Evolutionary conservation across 1,140 invertebrate genomes (phyloP).

Genomic region (Pseudobourletiella spinata): DNA sequence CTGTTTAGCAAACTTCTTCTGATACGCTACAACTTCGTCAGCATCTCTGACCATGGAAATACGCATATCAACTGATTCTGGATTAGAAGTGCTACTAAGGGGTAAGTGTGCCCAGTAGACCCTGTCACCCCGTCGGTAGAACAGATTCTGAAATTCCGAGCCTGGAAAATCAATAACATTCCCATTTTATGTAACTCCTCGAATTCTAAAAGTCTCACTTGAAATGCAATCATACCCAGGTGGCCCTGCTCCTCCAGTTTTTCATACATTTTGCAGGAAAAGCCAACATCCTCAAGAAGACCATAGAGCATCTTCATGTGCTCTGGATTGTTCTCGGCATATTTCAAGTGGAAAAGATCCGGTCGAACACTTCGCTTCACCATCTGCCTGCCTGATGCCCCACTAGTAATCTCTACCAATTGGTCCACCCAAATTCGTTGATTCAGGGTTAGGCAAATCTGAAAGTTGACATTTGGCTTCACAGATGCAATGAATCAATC

Average conservation of each 20-base stretch:
- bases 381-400: neutral
- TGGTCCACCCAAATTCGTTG: slow-evolving; percentile 9
- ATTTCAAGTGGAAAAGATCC: neutral
- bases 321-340: neutral
- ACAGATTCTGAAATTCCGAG: neutral
- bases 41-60: neutral
- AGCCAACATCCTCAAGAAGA: neutral
- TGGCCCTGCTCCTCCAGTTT: neutral
- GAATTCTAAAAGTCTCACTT: no score
- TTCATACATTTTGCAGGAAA: neutral
- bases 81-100: neutral
- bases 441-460: slow-evolving; percentile 4
- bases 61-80: neutral
- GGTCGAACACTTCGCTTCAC: neutral
- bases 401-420: neutral
- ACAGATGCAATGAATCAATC: no score
- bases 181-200: no score
- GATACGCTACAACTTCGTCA: neutral
- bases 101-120: neutral
- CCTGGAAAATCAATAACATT: neutral
- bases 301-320: neutral
- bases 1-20: slow-evolving; percentile 3
- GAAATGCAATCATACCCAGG: no score
- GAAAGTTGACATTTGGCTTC: no score
- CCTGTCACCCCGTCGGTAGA: neutral